Evolutionary conservation across 2,888 invertebrate genomes (phyloP), one percentile per base, ranked within the genome.

Genomic region (Chrysolina haemoptera): DNA sequence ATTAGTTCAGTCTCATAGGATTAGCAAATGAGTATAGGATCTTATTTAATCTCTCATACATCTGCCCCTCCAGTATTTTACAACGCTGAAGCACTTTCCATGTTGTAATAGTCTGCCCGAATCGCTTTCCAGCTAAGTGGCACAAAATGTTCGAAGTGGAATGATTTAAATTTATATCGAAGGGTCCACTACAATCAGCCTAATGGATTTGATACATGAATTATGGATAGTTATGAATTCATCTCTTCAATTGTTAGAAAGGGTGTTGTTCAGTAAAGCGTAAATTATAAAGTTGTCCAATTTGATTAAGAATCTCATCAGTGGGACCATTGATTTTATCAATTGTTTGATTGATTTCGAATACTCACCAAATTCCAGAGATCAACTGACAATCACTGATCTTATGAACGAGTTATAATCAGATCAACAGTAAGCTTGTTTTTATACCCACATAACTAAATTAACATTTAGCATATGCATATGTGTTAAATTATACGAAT

Each of bases 141-240:
- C 35, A n/a, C 59, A 59, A 59, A 59, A 59, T 62, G 71, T 68
- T 66, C 68, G 71, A 74, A 53, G 64, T 65, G 22, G 50, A 59
- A 64, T 59, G 59, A 59, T 73, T 64, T 53, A 74, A 70, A 66
- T 71, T 70, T 62, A 64, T 70, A 63, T 70, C 35, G 20, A 43
- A 64, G 70, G 70, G 70, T 64, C 63, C 48, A 70, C 22, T 64
- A 48, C 77, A 78, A 78, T 78, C 74, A 68, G 59, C 73, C 46
- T 76, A 76, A 78, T 78, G 77, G 75, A 69, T 64, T 70, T 35
- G 48, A 53, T 71, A 74, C 70, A 68, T 65, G 76, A 76, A 74
- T 77, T 76, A 76, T 76, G 68, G 70, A 77, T 76, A 74, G 78
- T 81, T 79, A 79, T 79, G 79, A 79, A 80, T 81, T 80, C 76